These are phyloP conservation scores for Cheilosia pagana DNA, from an alignment of 2,888 invertebrate genomes.

Conservation along the genomic window DNA sequence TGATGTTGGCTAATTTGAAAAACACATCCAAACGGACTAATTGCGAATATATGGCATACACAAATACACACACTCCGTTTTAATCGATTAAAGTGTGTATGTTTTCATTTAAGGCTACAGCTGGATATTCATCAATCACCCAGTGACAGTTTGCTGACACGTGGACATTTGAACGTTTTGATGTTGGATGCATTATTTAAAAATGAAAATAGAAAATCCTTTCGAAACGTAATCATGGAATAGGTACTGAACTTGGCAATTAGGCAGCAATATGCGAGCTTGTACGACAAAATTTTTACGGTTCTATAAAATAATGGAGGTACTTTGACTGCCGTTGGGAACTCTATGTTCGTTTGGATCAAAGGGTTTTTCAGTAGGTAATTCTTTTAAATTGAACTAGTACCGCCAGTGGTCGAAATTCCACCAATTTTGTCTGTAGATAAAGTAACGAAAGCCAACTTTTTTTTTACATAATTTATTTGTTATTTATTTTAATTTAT, in stretches of 20 bases:
- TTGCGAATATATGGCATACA: conserved; percentile 9
- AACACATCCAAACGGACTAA: conserved; percentile 19
- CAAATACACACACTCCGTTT: not conserved
- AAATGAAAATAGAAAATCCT: not conserved
- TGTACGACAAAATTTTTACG: too few species aligned
- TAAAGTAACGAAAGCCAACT: too few species aligned
- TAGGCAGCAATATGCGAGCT: not conserved
- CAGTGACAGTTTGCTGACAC: conserved; percentile 10
- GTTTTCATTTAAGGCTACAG: conserved; percentile 17
- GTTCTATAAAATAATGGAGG: not conserved
- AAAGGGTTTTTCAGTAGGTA: too few species aligned
- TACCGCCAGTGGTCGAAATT: too few species aligned
- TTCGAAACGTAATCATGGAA: not conserved
- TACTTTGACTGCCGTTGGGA: not conserved
- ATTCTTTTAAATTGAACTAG: too few species aligned
- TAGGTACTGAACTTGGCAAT: not conserved
- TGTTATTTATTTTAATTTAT: too few species aligned
- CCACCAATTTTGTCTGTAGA: too few species aligned
- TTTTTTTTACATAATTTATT: too few species aligned
- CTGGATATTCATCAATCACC: conserved; percentile 25
- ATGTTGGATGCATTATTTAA: not conserved
- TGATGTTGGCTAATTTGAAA: conserved; percentile 15
- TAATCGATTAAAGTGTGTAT: conserved; percentile 1
- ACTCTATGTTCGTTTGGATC: too few species aligned
- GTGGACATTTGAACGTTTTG: not conserved